Conservation (phyloP, 2,113 vertebrate genomes). For the Caloenas nicobarica region DNA sequence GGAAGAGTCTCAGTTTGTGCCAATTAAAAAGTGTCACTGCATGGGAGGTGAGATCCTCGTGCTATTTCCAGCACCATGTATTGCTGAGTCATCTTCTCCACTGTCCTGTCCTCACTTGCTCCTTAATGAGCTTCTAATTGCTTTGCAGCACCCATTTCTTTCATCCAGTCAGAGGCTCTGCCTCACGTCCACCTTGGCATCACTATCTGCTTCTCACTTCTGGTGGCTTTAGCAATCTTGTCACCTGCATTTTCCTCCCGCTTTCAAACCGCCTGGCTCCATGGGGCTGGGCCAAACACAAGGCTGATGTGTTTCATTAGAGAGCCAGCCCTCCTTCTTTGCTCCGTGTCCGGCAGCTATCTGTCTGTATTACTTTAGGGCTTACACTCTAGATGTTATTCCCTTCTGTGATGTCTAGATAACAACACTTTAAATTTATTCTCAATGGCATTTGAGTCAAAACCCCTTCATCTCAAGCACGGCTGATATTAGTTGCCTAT, state of each 20-base stretch:
- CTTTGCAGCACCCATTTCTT: neutral
- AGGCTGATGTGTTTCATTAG: neutral
- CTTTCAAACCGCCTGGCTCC: neutral
- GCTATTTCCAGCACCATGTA: neutral
- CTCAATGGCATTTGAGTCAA: neutral
- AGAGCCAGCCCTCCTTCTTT: neutral
- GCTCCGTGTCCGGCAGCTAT: neutral
- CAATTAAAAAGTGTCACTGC: neutral
- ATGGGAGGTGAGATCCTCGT: neutral
- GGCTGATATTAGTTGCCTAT: neutral
- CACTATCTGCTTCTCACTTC: neutral
- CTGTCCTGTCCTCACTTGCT: neutral
- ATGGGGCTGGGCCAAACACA: neutral
- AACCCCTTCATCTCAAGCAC: neutral
- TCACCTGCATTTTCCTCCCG: neutral
- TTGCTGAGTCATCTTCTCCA: neutral
- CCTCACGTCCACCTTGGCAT: neutral
- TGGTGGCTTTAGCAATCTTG: neutral
- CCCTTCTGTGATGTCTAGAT: neutral
- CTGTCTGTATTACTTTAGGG: neutral
- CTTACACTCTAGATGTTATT: neutral
- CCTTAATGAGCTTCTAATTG: neutral
- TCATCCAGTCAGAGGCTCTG: neutral
- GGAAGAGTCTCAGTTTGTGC: neutral
- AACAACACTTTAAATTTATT: constrained; percentile 8